Conservation (phyloP, 2,888 invertebrate species). For the Amorpha juglandis region DNA sequence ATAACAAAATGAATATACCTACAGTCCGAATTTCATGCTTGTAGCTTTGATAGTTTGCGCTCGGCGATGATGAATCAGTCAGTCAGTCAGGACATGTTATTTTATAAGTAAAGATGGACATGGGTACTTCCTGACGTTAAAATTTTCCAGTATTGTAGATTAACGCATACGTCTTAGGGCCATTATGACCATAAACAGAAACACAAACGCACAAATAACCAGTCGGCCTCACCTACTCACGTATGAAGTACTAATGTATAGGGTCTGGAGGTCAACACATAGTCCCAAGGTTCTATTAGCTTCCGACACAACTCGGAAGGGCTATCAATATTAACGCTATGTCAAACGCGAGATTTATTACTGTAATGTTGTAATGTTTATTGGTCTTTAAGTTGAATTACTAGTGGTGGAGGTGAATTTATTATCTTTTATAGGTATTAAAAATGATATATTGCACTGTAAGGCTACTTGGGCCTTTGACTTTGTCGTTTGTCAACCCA, state of each 20-base stretch:
- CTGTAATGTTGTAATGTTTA: not conserved
- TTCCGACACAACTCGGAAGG: slow-evolving; percentile 6
- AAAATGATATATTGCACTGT: not conserved
- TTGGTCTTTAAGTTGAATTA: not conserved
- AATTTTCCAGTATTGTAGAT: no score
- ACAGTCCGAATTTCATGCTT: no score
- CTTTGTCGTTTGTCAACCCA: not conserved
- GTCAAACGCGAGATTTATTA: slow-evolving; percentile 3
- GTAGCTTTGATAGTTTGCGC: no score
- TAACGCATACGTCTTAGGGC: no score
- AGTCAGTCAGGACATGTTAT: no score
- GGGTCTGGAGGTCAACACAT: slow-evolving; percentile 1
- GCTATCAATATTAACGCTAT: not conserved
- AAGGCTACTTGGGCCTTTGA: no score
- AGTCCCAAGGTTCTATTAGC: not conserved
- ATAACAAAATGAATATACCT: no score
- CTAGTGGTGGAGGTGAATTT: not conserved
- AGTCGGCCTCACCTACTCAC: not conserved
- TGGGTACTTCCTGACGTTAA: no score
- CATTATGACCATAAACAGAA: not conserved
- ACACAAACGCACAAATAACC: not conserved
- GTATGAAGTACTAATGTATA: not conserved
- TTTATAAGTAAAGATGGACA: no score
- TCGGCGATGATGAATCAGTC: no score
- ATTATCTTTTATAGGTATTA: not conserved